phyloP scores from a whole-genome alignment of 2,797 vertebrate genomes.

The Ciconia nigra region DNA sequence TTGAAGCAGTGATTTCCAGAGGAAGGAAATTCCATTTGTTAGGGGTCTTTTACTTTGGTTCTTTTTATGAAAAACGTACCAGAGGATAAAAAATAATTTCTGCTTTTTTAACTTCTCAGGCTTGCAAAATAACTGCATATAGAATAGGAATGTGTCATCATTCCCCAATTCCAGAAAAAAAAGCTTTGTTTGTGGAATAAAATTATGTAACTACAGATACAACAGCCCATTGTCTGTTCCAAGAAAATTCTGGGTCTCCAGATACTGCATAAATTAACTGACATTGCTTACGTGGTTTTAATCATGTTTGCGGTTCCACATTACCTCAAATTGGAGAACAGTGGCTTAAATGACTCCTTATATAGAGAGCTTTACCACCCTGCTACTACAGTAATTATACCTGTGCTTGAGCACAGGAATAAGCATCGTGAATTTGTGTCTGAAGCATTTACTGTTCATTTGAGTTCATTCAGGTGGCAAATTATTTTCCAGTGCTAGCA shows the following conservation, averaged over 20 bases:
- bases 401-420: neutral
- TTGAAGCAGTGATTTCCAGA: slow-evolving; percentile 75
- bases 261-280: neutral
- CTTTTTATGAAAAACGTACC: neutral
- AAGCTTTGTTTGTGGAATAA: neutral
- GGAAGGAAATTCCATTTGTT: slow-evolving; percentile 62
- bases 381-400: neutral
- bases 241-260: neutral
- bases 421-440: neutral
- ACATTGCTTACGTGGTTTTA: neutral
- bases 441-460: neutral
- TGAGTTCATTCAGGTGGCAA: neutral
- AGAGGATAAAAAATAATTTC: neutral
- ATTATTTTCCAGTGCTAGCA: neutral
- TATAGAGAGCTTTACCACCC: neutral
- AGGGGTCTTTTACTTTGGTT: neutral
- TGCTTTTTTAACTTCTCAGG: slow-evolving; percentile 23
- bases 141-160: neutral
- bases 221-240: neutral
- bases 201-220: neutral
- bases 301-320: neutral
- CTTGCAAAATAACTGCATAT: neutral
- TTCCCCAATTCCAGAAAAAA: neutral
- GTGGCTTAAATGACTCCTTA: neutral
- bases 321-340: neutral